Base-by-base conservation (phyloP, 64 coral and sea anemone genomes). In the Trachythela sp. region DNA sequence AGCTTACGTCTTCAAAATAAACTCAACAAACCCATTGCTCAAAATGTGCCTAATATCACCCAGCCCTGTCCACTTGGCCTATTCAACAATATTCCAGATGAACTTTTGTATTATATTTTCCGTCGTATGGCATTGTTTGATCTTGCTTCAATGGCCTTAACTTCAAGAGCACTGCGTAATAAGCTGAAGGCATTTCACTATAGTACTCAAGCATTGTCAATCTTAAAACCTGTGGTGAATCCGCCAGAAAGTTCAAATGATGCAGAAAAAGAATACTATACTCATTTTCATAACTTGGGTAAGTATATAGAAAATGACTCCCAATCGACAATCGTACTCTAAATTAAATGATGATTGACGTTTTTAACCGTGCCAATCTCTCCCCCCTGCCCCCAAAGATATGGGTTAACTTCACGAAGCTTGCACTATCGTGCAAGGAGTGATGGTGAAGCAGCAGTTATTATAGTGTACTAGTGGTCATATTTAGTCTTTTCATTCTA, bases 91-190 rank as follows among this genome's bases (percentile, higher is more conserved):
- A 54, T 99, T 13, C 96, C 96, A 20, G 83, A 87, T 84, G 96
- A 99, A 77, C 88, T 99, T n/a, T n/a, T n/a, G n/a, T 93, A 89
- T 48, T 68, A 89, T 39, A 86, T 99, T 27, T 99, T 94, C 89
- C 83, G 89, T 9, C 85, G 84, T 35, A 87, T 92, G 24, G 86
- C 86, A 29, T 91, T 94, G 29, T 88, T 70, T 49, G 93, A 99
- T 34, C 88, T 99, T 38, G 93, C 93, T 20, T 92, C 92, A 15
- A 49, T 99, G 51, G 86, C 93, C 26, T 87, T 99, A 6, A 84
- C 93, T 24, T 99, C 96, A 52, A 93, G 93, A 54, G 64, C 84
- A 45, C 41, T 99, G 20, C 91, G 93, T 68, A 92, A 99, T 48
- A 90, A 72, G 20, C 70, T 99, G 1, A 52, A 95, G 49, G 42